Evolutionary conservation across 1,140 invertebrate species (phyloP).

Genomic region (Onthophagus taurus): DNA sequence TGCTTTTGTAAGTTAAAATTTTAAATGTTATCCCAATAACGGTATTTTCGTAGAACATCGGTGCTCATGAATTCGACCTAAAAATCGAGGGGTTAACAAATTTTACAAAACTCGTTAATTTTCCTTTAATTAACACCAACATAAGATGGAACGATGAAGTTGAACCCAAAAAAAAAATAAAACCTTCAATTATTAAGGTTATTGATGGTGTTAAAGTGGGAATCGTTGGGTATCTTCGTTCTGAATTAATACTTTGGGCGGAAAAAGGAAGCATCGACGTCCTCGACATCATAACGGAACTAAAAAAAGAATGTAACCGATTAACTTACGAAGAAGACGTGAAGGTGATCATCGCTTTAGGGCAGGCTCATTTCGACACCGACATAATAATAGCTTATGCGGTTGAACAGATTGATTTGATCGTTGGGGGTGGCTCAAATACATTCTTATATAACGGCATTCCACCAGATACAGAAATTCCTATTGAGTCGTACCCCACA

Average conservation of each 20-base stretch:
- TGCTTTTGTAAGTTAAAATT: too few species aligned
- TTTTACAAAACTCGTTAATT: too few species aligned
- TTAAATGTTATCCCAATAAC: too few species aligned
- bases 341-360: constrained; percentile 78
- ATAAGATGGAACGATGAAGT: constrained; percentile 60
- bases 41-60: too few species aligned
- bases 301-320: constrained; percentile 55
- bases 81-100: too few species aligned
- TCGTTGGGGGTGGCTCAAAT: constrained; percentile 76
- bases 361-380: constrained; percentile 69
- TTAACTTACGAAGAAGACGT: constrained; percentile 56
- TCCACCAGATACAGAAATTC: constrained; percentile 54
- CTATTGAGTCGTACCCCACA: constrained; percentile 66
- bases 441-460: constrained; percentile 74
- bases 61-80: too few species aligned
- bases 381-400: constrained; percentile 70
- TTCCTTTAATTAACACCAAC: constrained; percentile 70
- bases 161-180: constrained; percentile 43
- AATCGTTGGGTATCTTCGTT: constrained; percentile 81
- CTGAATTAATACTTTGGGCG: too few species aligned
- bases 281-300: constrained; percentile 55
- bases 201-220: constrained; percentile 60
- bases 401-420: constrained; percentile 73
- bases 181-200: constrained; percentile 42
- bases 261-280: constrained; percentile 61